Evolutionary conservation across 1,140 invertebrate species (phyloP).

Genomic region (Bombus breviceps): DNA sequence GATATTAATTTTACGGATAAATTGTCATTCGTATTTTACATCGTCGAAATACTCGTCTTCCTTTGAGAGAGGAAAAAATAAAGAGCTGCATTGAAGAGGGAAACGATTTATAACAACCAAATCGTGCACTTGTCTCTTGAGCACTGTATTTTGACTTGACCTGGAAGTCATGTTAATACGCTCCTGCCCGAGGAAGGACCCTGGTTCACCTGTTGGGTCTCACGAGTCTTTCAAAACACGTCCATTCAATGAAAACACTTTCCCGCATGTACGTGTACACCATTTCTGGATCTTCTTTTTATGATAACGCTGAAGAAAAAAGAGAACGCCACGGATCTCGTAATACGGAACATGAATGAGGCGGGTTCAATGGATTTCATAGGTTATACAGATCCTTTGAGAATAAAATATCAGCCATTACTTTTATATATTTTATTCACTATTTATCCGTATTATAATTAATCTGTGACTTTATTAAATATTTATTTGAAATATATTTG

Average conservation of each 20-base stretch:
- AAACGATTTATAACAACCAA: neutral
- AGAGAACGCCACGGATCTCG: neutral
- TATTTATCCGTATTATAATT: too few species aligned
- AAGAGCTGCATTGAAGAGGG: neutral
- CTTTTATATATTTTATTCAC: too few species aligned
- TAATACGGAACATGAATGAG: neutral
- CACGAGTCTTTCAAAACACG: conserved; percentile 44
- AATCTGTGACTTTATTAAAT: too few species aligned
- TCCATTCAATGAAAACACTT: conserved; percentile 44
- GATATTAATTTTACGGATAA: neutral
- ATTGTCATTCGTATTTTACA: neutral
- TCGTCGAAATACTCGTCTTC: neutral
- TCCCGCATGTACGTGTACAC: neutral
- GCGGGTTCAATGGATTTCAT: neutral
- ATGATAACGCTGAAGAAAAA: neutral
- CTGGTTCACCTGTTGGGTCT: conserved; percentile 55
- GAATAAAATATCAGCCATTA: too few species aligned
- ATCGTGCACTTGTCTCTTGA: conserved; percentile 14
- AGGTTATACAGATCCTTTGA: neutral
- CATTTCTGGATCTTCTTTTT: conserved; percentile 1
- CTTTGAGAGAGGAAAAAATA: neutral
- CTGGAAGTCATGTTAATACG: conserved; percentile 18
- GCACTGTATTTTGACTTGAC: conserved; percentile 14
- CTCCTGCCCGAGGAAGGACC: conserved; percentile 35
- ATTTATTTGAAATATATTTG: too few species aligned